Evolutionary conservation across 64 coral and sea anemone species (phyloP).

Genomic region (Cladopsammia gracilis): DNA sequence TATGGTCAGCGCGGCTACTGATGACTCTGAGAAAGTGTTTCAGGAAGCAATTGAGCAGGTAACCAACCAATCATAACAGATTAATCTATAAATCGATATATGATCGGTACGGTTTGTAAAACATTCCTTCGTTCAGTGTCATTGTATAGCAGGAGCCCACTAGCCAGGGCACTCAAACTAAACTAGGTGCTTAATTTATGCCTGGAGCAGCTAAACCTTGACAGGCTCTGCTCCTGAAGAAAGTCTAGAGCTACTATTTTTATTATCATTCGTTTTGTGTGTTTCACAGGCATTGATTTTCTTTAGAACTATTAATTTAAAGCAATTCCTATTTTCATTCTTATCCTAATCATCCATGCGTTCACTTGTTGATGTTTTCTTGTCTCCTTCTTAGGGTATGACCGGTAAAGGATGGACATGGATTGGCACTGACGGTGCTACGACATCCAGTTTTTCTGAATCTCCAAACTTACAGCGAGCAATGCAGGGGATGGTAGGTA

Average conservation of each 20-base stretch:
- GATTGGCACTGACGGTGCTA: slow-evolving; percentile 98
- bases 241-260: no score
- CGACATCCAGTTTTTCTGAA: slow-evolving; percentile 88
- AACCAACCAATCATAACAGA: background rate
- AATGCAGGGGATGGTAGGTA: slow-evolving; percentile 99
- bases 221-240: no score
- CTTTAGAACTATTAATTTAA: no score
- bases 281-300: no score
- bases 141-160: no score
- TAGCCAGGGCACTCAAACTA: no score
- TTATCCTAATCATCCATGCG: background rate
- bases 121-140: no score
- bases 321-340: no score
- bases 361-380: background rate
- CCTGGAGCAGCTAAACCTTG: no score
- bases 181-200: no score
- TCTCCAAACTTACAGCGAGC: slow-evolving; percentile 92
- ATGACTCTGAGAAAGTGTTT: slow-evolving; percentile 96
- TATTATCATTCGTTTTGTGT: no score
- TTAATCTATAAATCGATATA: background rate
- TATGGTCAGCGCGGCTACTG: slow-evolving; percentile 84
- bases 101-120: no score
- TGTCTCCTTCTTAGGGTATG: slow-evolving; percentile 79
- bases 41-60: slow-evolving; percentile 98
- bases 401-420: slow-evolving; percentile 98